Evolutionary conservation across 2,113 vertebrate species (phyloP), one percentile per base, ranked within the genome.

Genomic region (Paratilapia polleni): DNA sequence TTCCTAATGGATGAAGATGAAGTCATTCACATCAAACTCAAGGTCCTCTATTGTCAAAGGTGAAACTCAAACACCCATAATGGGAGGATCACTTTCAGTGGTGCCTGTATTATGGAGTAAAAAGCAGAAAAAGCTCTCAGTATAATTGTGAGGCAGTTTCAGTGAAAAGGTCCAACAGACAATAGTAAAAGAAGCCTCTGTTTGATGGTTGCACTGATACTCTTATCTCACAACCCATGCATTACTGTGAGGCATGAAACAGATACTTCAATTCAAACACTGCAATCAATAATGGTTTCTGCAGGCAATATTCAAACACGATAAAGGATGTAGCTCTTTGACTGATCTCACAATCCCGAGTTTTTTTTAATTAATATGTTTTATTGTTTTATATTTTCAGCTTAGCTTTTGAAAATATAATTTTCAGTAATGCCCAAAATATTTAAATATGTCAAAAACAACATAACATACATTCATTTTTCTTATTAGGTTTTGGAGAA

Each of bases 41-140:
- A 70, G 49, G 56, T 60, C 41, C 3, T 15, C 3, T 56, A 4
- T 20, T 54, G 36, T 77, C n/a, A 36, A 26, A 47, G 61, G 60
- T 31, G 14, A 56, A 49, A 34, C 56, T 68, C 41, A 34, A 26
- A 34, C 26, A 5, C 24, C 22, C 28, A 20, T 57, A 57, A 80
- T 62, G 34, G 28, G 5, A 75, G 22, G 49, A 28, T 34, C 31
- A 41, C 20, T 43, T 26, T 59, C 31, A 58, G 49, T 31, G 8
- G 9, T 28, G 36, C 11, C 17, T 41, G 15, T 36, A 70, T 22
- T 56, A 41, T 11, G 6, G 76, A 28, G 43, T 10, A 26, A 59
- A 73, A 78, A 82, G 57, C 34, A 47, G 57, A 12, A 75, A 73
- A 73, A 47, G 24, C 80, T 81, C 47, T 87, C 58, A 63, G 57